Conservation (phyloP, 1,140 invertebrate species). For the Drosophila simulans region DNA sequence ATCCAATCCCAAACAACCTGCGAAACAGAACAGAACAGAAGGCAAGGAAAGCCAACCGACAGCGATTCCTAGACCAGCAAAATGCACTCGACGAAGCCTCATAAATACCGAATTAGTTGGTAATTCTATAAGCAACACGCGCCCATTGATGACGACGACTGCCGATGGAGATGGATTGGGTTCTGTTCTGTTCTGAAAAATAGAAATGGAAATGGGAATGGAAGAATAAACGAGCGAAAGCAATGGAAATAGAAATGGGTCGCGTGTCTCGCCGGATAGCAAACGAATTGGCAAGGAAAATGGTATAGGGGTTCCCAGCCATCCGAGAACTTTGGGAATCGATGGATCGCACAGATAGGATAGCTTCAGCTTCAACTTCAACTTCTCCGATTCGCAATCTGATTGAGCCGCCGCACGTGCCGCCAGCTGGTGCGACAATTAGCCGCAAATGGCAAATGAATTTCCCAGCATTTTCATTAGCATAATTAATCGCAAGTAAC, state of each 20-base stretch:
- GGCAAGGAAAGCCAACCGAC: neutral
- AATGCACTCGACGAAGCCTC: constrained; percentile 81
- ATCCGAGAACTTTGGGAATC: constrained; percentile 43
- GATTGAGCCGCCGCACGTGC: constrained; percentile 38
- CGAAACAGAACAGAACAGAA: neutral
- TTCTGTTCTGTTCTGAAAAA: constrained; percentile 6
- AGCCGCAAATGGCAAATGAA: constrained; percentile 76
- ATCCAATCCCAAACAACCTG: constrained; percentile 5
- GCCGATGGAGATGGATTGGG: constrained; percentile 38
- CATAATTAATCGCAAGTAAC: constrained; percentile 67
- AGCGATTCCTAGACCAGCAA: constrained; percentile 63
- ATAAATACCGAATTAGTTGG: constrained; percentile 84
- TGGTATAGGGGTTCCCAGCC: constrained; percentile 6
- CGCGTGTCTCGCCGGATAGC: constrained; percentile 51
- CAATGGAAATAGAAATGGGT: constrained; percentile 25
- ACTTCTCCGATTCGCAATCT: constrained; percentile 32
- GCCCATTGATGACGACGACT: constrained; percentile 74
- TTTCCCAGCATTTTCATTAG: constrained; percentile 66
- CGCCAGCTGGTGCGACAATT: constrained; percentile 58
- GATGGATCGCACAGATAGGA: constrained; percentile 41
- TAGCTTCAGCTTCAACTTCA: neutral
- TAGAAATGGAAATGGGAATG: constrained; percentile 2
- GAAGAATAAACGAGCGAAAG: neutral
- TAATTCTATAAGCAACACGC: constrained; percentile 85
- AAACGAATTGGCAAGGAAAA: constrained; percentile 4